Base-by-base conservation (phyloP, 2,888 invertebrate genomes). In the Baronia brevicornis region DNA sequence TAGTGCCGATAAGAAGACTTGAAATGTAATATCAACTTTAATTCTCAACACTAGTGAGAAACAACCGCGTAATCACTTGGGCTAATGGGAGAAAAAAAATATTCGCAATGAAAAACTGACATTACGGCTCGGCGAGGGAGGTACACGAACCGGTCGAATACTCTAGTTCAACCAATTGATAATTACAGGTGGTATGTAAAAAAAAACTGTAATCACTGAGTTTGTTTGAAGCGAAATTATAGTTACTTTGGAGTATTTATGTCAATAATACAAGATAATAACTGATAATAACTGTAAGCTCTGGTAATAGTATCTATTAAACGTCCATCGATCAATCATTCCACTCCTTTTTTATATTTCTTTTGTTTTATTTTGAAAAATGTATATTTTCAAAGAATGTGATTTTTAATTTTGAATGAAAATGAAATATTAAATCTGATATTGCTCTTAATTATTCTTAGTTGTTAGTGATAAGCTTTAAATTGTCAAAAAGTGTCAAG, bases 81-180 rank as follows among this genome's bases (percentile, higher is more conserved):
- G 21, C 2, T n/a, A 9, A 10, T 4, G 10, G 2, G 7, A 9
- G 8, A 21, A 21, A 6, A 7, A 4, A 21, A 21, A 21, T 9
- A 21, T 4, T 7, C 21, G 8, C 21, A 7, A 10, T 6, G 23
- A 14, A 30, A 19, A 26, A 35, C n/a, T n/a, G n/a, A n/a, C n/a
- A n/a, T n/a, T n/a, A n/a, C n/a, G n/a, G n/a, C n/a, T n/a, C n/a
- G n/a, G n/a, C n/a, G n/a, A n/a, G n/a, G n/a, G n/a, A n/a, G n/a
- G n/a, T n/a, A n/a, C n/a, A n/a, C n/a, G n/a, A 31, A 31, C 36
- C 15, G 31, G 36, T 36, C 32, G 32, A 13, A 26, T 32, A 31
- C 27, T 36, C 36, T 19, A 31, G 22, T 36, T 28, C 18, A 18
- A 20, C 14, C 5, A 11, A 36, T 27, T 28, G 14, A 31, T 31